phyloP scores from a whole-genome alignment of 2,888 invertebrate species.

The Nasonia oneida region DNA sequence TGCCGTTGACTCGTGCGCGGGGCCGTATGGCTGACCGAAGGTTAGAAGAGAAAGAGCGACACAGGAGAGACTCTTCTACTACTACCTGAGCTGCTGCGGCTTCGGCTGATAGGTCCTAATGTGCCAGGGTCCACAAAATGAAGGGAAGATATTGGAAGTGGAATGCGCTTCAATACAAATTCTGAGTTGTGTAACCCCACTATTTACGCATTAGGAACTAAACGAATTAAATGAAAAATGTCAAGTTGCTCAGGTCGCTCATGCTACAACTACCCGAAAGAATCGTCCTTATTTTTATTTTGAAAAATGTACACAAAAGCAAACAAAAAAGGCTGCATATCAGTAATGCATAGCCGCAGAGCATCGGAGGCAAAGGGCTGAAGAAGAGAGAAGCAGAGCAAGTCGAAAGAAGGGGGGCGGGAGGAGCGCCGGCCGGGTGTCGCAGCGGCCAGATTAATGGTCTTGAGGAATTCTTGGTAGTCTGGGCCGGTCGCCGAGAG shows the following conservation, averaged over 20 bases:
- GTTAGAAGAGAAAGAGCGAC: neutral
- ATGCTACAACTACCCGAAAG: no score
- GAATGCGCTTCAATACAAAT: neutral
- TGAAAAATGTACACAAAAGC: no score
- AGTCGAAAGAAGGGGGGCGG: slow-evolving; percentile 51
- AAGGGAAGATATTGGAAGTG: neutral
- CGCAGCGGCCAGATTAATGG: slow-evolving; percentile 74
- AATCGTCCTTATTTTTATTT: no score
- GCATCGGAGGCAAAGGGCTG: neutral
- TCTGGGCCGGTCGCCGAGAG: slow-evolving; percentile 61
- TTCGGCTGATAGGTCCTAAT: neutral
- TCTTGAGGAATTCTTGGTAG: slow-evolving; percentile 76
- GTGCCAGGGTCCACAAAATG: neutral
- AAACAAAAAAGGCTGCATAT: neutral
- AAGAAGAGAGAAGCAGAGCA: slow-evolving; percentile 14
- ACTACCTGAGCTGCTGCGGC: neutral
- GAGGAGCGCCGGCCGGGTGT: slow-evolving; percentile 53
- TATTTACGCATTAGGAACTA: no score
- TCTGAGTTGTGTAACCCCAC: neutral
- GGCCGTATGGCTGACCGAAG: neutral
- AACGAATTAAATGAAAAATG: no score
- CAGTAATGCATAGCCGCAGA: slow-evolving; percentile 9
- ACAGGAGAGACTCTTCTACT: neutral
- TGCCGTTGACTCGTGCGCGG: slow-evolving; percentile 59
- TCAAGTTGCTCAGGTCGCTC: no score